Conservation (phyloP, 2,888 invertebrate genomes). For the Blastobasis adustella region DNA sequence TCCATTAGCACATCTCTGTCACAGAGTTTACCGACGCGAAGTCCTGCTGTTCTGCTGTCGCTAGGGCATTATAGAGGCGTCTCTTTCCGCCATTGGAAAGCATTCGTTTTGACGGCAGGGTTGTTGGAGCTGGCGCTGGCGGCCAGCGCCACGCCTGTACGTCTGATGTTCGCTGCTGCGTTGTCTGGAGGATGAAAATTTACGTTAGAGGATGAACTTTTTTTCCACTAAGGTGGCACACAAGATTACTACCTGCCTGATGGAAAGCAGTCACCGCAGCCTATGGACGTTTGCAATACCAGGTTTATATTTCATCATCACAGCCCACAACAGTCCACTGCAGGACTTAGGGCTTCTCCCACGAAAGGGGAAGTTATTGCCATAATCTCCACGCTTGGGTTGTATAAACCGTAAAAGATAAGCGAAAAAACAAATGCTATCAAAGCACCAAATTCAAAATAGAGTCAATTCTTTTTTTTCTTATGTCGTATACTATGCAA, state of each 20-base stretch:
- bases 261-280: too few relatives aligned
- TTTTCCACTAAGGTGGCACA: too few relatives aligned
- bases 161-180: conserved; percentile 77
- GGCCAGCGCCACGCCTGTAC: conserved; percentile 71
- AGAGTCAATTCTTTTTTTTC: neutral
- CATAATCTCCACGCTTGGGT: too few relatives aligned
- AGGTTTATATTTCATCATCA: too few relatives aligned
- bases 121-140: conserved; percentile 74
- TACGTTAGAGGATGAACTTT: too few relatives aligned
- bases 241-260: neutral
- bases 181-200: conserved; percentile 41
- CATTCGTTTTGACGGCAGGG: conserved; percentile 81
- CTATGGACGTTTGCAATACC: too few relatives aligned
- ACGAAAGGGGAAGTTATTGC: too few relatives aligned
- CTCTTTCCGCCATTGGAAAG: conserved; percentile 90
- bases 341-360: too few relatives aligned
- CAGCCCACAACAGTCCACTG: too few relatives aligned
- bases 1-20: neutral
- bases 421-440: too few relatives aligned
- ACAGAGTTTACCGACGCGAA: neutral
- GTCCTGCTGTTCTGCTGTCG: neutral
- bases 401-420: too few relatives aligned
- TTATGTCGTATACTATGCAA: too few relatives aligned
- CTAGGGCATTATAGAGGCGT: conserved; percentile 77
- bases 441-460: neutral